Conservation (phyloP, 92 coral and sea anemone species). For the Phymanthus crucifer region DNA sequence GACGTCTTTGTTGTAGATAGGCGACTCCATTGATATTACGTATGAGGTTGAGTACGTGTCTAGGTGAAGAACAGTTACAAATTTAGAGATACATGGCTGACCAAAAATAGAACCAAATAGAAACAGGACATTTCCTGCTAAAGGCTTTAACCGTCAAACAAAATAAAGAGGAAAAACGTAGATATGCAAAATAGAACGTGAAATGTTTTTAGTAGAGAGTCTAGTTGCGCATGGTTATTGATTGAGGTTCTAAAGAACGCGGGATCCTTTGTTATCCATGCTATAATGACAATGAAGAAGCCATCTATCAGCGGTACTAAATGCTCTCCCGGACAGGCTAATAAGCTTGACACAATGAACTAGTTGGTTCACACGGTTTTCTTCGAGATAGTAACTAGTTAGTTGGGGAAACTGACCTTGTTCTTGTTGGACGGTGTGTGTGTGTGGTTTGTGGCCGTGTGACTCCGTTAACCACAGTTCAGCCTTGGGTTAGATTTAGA, state of each 20-base stretch:
- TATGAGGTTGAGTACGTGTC: too few species aligned
- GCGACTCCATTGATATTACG: too few species aligned
- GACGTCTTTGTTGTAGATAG: too few species aligned
- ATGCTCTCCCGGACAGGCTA: constrained; percentile 34
- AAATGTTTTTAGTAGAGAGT: not conserved
- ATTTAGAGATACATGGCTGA: too few species aligned
- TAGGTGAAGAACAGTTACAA: too few species aligned
- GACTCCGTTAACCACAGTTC: not conserved
- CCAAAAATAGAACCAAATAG: too few species aligned
- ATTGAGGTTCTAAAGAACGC: not conserved
- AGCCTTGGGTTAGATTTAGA: not conserved
- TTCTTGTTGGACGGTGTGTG: not conserved
- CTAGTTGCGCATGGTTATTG: not conserved
- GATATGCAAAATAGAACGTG: too few species aligned
- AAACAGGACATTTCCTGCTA: too few species aligned
- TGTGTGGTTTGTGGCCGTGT: not conserved
- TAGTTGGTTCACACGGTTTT: not conserved
- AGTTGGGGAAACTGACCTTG: not conserved
- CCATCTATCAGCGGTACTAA: constrained; percentile 11
- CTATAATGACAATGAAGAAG: not conserved
- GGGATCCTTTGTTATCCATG: not conserved
- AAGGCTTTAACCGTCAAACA: too few species aligned
- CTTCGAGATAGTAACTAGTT: not conserved
- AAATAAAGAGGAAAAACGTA: too few species aligned
- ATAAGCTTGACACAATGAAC: constrained; percentile 19